Percentiles rank a stretch among this genome's conserved stretches.
These are phyloP conservation scores for Melanogrammus aeglefinus DNA, from an alignment of 2,797 vertebrate species.

Conservation along the genomic window DNA sequence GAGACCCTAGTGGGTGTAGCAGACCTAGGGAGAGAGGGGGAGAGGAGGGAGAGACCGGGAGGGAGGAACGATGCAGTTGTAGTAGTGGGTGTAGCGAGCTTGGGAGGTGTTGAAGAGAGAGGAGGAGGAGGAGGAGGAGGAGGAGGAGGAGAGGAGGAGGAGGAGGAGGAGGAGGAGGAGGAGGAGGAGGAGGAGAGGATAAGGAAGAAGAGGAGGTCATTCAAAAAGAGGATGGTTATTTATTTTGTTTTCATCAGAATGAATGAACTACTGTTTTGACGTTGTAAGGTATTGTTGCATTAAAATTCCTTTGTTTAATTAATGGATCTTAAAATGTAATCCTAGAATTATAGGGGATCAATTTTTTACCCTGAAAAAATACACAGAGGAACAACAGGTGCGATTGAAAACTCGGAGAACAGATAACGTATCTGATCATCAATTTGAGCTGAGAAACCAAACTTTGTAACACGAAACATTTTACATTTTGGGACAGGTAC, in stretches of 20 bases:
- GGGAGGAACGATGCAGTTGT: not conserved
- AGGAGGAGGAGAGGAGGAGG: not conserved
- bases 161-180: not conserved
- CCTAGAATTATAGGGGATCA: not conserved
- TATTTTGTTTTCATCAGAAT: not conserved
- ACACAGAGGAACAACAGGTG: not conserved
- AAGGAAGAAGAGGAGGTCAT: not conserved
- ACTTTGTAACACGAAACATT: not conserved
- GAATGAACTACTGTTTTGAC: not conserved
- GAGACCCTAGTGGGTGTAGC: slow-evolving; percentile 10
- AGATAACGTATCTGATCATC: not conserved
- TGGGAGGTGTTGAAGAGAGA: not conserved
- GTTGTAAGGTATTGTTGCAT: not conserved
- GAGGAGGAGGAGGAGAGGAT: not conserved
- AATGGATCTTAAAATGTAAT: not conserved
- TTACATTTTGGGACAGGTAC: too few species aligned
- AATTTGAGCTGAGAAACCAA: not conserved
- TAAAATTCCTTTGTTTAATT: not conserved
- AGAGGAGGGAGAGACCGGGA: not conserved
- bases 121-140: not conserved
- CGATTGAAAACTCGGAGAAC: not conserved
- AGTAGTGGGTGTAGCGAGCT: not conserved
- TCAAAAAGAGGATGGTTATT: not conserved
- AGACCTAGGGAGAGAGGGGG: not conserved
- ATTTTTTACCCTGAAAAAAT: not conserved